Evolutionary conservation across 2,888 invertebrate species (phyloP), one percentile per base, ranked within the genome.

Genomic region (Caenorhabditis doughertyi): DNA sequence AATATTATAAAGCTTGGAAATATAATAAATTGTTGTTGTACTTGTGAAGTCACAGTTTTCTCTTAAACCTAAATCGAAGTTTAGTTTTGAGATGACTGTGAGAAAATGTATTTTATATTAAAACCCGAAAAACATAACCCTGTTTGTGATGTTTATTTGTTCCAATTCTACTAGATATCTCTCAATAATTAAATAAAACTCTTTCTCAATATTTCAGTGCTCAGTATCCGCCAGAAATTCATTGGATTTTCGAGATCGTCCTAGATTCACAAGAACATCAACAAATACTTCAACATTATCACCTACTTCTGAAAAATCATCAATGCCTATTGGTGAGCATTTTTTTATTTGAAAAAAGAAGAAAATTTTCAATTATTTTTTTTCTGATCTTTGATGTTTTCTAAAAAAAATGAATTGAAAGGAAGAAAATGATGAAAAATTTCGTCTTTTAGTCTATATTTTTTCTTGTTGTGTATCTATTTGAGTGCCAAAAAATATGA

Each of bases 171-270:
- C n/a, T n/a, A n/a, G n/a, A n/a, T n/a, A n/a, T n/a, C n/a, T 32
- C 32, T 32, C 9, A 32, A 32, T 32, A 7, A 32, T 32, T 32
- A 7, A 58, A 60, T 2, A 32, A 32, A 11, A 9, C 27, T 27
- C 21, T 18, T 35, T 58, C 42, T 25, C 21, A 11, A 27, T 16
- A 39, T 73, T 68, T 29, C 76, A 76, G 68, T 76, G 67, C 11
- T 76, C 76, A 13, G 67, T 76, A 49, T 76, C 76, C 1, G 76
- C 76, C 0, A 56, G 68, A 11, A 76, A 42, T 29, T 76, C 76
- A 18, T 18, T 76, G 49, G 76, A 76, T 49, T 76, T 68, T 39
- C 76, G 76, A 29, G 76, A 76, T 3, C 76, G 76, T 29, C 76
- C 76, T 0, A n/a, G 76, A 68, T 68, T 76, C 42, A 27, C 35